phyloP scores from a whole-genome alignment of 2,113 vertebrate genomes.

The Brachyhypopomus occidentalis region DNA sequence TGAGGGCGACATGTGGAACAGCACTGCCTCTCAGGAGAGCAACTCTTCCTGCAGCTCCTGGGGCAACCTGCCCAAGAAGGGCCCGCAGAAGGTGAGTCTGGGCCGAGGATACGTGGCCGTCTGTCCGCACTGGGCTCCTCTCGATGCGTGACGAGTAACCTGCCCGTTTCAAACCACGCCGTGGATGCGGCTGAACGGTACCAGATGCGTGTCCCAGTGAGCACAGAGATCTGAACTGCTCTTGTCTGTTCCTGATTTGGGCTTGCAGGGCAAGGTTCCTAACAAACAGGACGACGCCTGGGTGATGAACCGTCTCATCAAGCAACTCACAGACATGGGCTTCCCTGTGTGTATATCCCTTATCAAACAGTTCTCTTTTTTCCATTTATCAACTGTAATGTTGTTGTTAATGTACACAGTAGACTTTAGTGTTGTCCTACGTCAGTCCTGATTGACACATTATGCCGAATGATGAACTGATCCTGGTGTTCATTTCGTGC shows the following conservation, averaged over 20 bases:
- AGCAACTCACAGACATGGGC: conserved; percentile 98
- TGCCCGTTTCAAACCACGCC: too few relatives aligned
- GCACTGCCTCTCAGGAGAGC: conserved; percentile 88
- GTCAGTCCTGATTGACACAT: too few relatives aligned
- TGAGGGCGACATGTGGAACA: conserved; percentile 94
- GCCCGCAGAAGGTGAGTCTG: conserved; percentile 83
- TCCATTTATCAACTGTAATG: too few relatives aligned
- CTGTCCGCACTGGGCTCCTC: neutral
- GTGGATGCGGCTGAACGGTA: too few relatives aligned
- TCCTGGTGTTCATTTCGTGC: too few relatives aligned
- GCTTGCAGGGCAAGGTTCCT: conserved; percentile 80
- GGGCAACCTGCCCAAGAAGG: conserved; percentile 89
- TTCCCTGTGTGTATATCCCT: conserved; percentile 85
- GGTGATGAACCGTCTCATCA: conserved; percentile 95
- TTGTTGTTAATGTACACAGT: too few relatives aligned
- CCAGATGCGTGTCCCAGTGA: too few relatives aligned
- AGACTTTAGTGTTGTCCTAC: too few relatives aligned
- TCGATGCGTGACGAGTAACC: too few relatives aligned
- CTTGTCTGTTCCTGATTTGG: conserved; percentile 2
- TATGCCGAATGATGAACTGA: too few relatives aligned
- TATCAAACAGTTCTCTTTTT: too few relatives aligned
- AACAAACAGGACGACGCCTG: conserved; percentile 94
- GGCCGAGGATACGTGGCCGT: neutral
- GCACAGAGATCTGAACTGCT: neutral
- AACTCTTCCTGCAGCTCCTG: conserved; percentile 92